Evolutionary conservation across 2,113 vertebrate species (phyloP).

Genomic region (Lasiurus borealis): DNA sequence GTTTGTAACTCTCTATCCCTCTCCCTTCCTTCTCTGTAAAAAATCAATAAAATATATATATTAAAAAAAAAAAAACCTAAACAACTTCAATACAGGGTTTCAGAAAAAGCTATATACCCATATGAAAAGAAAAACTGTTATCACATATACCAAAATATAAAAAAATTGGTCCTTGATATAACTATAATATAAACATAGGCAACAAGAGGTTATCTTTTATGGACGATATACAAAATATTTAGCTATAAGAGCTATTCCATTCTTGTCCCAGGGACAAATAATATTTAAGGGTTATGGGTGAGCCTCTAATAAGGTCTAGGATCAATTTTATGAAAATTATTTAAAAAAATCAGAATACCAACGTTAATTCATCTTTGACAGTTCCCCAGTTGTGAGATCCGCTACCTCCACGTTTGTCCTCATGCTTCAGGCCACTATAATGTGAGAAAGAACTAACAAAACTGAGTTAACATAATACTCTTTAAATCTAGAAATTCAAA

Average conservation of each 20-base stretch:
- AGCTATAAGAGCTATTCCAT: background rate
- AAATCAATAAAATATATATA: too few relatives aligned
- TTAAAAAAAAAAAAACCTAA: background rate
- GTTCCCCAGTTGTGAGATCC: slow-evolving; percentile 99
- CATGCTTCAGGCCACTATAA: slow-evolving; percentile 98
- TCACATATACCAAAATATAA: background rate
- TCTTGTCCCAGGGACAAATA: slow-evolving; percentile 4
- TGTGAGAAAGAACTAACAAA: slow-evolving; percentile 95
- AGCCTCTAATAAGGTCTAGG: background rate
- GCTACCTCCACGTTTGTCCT: slow-evolving; percentile 98
- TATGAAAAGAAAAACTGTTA: background rate
- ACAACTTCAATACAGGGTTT: background rate
- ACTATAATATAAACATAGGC: background rate
- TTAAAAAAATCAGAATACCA: slow-evolving; percentile 81
- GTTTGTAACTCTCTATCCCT: too few relatives aligned
- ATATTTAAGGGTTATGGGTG: background rate
- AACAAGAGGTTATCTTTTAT: background rate
- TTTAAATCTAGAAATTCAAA: slow-evolving; percentile 83
- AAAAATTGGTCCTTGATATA: background rate
- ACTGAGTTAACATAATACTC: slow-evolving; percentile 92
- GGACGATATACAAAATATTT: background rate
- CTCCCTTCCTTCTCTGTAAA: too few relatives aligned
- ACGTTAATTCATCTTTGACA: slow-evolving; percentile 99
- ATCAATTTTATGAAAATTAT: background rate
- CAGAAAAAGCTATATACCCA: background rate